Evolutionary conservation across 2,888 invertebrate genomes (phyloP), one percentile per base, ranked within the genome.

Genomic region (Chrysolina haemoptera): DNA sequence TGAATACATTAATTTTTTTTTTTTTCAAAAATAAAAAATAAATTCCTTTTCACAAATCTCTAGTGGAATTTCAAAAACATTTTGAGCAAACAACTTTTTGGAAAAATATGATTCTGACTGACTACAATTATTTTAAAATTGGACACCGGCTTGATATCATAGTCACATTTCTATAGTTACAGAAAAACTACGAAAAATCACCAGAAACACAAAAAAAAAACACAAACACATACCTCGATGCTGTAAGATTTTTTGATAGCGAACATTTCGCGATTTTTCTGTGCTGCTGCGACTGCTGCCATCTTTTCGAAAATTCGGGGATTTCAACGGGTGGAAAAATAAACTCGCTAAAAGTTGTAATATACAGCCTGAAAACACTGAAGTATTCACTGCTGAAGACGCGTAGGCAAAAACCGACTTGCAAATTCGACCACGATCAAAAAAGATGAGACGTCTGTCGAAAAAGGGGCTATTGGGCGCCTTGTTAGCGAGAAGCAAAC

Each of bases 231-330:
- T 90, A 97, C 97, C 95, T 97, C 97, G 89, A 97, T 96, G 91
- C 96, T 97, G 93, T 97, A 97, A 81, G 96, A 96, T 89, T 97
- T 97, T 91, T 97, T 97, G 91, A 97, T 97, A 89, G 97, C 96
- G 92, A 97, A 97, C 94, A 96, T 95, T 90, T 97, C 96, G 89
- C 97, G 94, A 90, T 96, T 97, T 91, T 96, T 96, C 90, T 96
- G 96, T 81, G 96, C 96, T 88, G 96, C 95, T 88, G 96, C 95
- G 86, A 96, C 95, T 89, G 95, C 95, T 93, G 96, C 96, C 90
- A 91, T 92, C 50, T 68, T 70, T 16, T 20, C 40, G 86, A 62
- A 64, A 69, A 89, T 90, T 27, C 59, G 78, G 79, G 79, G 80
- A 81, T 75, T 81, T 81, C 74, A 82, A 81, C 79, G 79, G 75